phyloP scores from a whole-genome alignment of 1,140 invertebrate genomes.

The Campoletis sonorensis region DNA sequence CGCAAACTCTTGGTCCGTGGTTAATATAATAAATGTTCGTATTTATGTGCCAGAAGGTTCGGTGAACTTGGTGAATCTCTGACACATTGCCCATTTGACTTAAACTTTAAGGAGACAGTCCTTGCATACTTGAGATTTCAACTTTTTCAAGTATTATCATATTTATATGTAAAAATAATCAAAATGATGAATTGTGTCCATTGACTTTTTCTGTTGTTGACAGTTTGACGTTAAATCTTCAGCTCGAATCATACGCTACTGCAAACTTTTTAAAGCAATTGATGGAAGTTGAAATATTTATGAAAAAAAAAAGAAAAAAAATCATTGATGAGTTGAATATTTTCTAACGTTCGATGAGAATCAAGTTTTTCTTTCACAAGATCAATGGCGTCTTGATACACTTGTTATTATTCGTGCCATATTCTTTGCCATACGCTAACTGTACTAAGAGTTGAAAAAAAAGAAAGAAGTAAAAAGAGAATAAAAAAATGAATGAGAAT shows the following conservation, averaged over 20 bases:
- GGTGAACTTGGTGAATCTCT: constrained; percentile 35
- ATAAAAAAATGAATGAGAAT: not conserved
- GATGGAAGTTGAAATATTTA: not conserved
- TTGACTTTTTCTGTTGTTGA: too few species aligned
- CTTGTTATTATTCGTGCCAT: constrained; percentile 33
- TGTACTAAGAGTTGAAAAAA: constrained; percentile 21
- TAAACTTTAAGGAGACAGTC: not conserved
- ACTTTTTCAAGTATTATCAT: not conserved
- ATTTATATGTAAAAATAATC: not conserved
- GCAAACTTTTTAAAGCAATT: not conserved
- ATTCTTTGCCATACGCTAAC: not conserved
- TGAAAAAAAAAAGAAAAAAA: too few species aligned
- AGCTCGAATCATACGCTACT: not conserved
- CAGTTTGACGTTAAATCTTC: not conserved
- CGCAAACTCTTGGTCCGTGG: not conserved
- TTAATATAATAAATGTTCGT: constrained; percentile 45
- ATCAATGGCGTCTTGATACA: not conserved
- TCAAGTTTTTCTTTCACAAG: constrained; percentile 33
- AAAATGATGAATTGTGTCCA: not conserved
- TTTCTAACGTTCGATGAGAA: not conserved
- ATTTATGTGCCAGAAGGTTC: constrained; percentile 43
- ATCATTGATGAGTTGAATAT: constrained; percentile 3
- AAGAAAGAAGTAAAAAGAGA: constrained; percentile 5
- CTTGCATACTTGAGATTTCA: not conserved
- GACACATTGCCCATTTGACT: constrained; percentile 30